These are phyloP conservation scores for Epinephelus malabaricus DNA, from an alignment of 2,797 vertebrate genomes.

Conservation along the genomic window DNA sequence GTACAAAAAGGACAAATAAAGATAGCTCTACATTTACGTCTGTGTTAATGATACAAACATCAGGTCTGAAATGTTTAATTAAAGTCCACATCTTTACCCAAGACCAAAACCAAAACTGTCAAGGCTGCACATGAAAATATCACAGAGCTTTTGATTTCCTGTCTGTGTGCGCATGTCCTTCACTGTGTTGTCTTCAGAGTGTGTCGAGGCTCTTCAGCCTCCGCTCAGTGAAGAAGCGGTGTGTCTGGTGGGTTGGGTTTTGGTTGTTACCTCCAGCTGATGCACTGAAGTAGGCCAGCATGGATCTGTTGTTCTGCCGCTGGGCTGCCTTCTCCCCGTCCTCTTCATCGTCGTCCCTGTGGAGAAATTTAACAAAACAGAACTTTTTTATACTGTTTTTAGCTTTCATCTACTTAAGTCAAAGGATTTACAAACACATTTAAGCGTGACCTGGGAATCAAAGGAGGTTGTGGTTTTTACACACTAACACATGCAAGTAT, in stretches of 20 bases:
- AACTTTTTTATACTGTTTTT: slow-evolving; percentile 22
- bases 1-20: slow-evolving; percentile 27
- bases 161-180: neutral
- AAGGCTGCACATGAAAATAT: neutral
- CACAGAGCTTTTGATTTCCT: neutral
- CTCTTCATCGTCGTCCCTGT: slow-evolving; percentile 85
- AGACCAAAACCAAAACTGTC: neutral
- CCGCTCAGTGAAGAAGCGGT: slow-evolving; percentile 80
- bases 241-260: slow-evolving; percentile 50
- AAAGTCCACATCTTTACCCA: neutral
- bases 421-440: slow-evolving; percentile 56
- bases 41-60: neutral
- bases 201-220: slow-evolving; percentile 70
- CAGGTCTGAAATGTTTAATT: neutral
- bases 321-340: slow-evolving; percentile 80
- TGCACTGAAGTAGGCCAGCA: slow-evolving; percentile 84
- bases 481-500: slow-evolving; percentile 8
- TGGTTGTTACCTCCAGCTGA: slow-evolving; percentile 48
- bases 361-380: slow-evolving; percentile 34
- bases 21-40: neutral
- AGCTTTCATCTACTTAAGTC: slow-evolving; percentile 19
- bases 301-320: slow-evolving; percentile 79
- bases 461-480: slow-evolving; percentile 33
- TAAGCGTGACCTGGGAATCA: slow-evolving; percentile 41
- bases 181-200: slow-evolving; percentile 63